Conservation (phyloP, 2,797 vertebrate species). For the Falco concolor region DNA sequence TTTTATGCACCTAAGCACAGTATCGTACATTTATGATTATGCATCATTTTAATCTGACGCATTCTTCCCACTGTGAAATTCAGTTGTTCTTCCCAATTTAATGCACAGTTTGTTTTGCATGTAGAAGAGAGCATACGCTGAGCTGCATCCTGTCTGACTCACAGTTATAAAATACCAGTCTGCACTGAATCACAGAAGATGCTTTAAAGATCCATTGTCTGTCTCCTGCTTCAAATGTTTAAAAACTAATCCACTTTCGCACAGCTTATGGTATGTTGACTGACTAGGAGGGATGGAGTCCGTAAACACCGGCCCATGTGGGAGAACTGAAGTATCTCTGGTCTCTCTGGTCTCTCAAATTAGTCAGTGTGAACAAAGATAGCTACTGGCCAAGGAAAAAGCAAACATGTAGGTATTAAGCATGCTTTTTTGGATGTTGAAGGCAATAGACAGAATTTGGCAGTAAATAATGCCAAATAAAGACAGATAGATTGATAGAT, state of each 20-base stretch:
- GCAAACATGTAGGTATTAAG: neutral
- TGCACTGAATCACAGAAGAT: neutral
- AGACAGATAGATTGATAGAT: neutral
- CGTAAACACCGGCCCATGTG: neutral
- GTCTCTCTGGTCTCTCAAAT: neutral
- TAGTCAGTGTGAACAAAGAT: neutral
- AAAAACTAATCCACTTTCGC: neutral
- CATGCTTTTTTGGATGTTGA: neutral
- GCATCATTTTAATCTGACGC: constrained; percentile 61
- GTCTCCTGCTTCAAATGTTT: neutral
- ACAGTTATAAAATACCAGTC: neutral
- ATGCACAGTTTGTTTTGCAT: constrained; percentile 63
- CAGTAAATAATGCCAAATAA: neutral
- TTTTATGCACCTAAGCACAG: constrained; percentile 40
- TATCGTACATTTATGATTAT: constrained; percentile 36
- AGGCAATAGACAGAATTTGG: neutral
- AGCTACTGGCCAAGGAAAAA: neutral
- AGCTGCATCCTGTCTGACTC: neutral
- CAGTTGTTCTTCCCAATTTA: constrained; percentile 68
- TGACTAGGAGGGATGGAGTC: neutral
- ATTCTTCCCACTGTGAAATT: constrained; percentile 66
- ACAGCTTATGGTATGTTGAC: neutral
- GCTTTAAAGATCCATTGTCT: neutral
- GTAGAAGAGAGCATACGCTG: neutral
- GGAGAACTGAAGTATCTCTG: neutral